A percentile compares a stretch with the other conserved stretches of the same genome.
Conservation (phyloP, 1,140 invertebrate species). For the Samia ricini region DNA sequence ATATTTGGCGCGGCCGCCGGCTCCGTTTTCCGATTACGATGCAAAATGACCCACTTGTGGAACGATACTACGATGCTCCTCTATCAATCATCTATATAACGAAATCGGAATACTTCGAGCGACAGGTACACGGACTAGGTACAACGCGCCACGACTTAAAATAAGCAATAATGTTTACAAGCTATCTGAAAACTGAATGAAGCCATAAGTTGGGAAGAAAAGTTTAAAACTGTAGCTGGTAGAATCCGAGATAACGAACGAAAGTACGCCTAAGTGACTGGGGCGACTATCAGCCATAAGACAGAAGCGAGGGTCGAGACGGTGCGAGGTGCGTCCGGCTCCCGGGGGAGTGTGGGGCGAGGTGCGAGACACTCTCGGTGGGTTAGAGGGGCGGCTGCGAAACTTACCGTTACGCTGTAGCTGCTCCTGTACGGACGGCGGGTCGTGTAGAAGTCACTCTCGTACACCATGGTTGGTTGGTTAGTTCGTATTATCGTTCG, state of each 20-base stretch:
- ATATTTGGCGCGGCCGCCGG: slow-evolving; percentile 73
- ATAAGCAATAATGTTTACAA: slow-evolving; percentile 67
- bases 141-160: slow-evolving; percentile 40
- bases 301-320: slow-evolving; percentile 43
- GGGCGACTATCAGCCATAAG: slow-evolving; percentile 7
- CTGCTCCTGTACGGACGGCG: slow-evolving; percentile 87
- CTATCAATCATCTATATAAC: slow-evolving; percentile 4
- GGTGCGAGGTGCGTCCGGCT: slow-evolving; percentile 70
- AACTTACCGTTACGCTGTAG: slow-evolving; percentile 90
- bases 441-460: slow-evolving; percentile 92
- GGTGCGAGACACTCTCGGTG: slow-evolving; percentile 50
- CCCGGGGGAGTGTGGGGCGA: slow-evolving; percentile 65
- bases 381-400: slow-evolving; percentile 60
- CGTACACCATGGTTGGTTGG: slow-evolving; percentile 88
- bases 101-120: not conserved
- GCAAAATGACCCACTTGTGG: slow-evolving; percentile 67
- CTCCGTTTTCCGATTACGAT: slow-evolving; percentile 64
- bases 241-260: slow-evolving; percentile 4
- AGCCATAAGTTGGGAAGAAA: slow-evolving; percentile 34
- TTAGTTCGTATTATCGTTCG: slow-evolving; percentile 55
- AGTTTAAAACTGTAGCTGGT: slow-evolving; percentile 10
- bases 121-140: not conserved
- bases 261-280: slow-evolving; percentile 10
- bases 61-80: slow-evolving; percentile 33
- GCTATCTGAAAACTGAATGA: slow-evolving; percentile 27